Evolutionary conservation across 2,888 invertebrate species (phyloP).

Genomic region (Druceiella hillmani): DNA sequence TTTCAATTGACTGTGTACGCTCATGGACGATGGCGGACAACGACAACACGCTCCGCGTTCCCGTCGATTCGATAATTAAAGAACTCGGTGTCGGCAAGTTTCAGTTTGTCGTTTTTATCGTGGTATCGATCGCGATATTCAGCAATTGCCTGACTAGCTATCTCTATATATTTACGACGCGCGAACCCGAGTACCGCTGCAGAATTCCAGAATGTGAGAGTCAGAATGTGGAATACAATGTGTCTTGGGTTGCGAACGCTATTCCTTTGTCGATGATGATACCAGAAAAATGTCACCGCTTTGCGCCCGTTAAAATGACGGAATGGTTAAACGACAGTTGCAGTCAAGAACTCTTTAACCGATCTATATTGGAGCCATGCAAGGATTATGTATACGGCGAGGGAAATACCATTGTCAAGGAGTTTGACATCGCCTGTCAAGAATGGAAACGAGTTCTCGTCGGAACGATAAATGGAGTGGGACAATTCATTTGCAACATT

Average conservation of each 20-base stretch:
- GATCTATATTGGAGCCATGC: neutral
- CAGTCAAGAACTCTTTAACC: no score
- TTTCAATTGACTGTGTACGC: no score
- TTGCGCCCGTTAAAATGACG: no score
- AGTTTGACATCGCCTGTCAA: slow-evolving; percentile 44
- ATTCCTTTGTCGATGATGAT: neutral
- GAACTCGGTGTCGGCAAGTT: slow-evolving; percentile 3
- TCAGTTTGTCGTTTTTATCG: neutral
- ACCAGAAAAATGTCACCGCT: neutral
- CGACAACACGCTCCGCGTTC: no score
- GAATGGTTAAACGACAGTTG: slow-evolving; percentile 24
- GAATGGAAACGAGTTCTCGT: slow-evolving; percentile 57
- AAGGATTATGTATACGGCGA: neutral
- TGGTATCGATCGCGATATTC: neutral
- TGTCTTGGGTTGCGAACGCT: neutral
- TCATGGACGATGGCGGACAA: no score
- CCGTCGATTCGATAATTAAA: neutral
- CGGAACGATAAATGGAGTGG: slow-evolving; percentile 55
- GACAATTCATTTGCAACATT: slow-evolving; percentile 54
- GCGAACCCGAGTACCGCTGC: slow-evolving; percentile 2
- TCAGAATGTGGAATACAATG: neutral
- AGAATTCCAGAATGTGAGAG: neutral
- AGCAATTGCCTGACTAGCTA: neutral
- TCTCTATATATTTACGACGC: neutral
- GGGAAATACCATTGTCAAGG: neutral